Base-by-base conservation (phyloP, 2,113 vertebrate species). In the Chelonoidis abingdonii region DNA sequence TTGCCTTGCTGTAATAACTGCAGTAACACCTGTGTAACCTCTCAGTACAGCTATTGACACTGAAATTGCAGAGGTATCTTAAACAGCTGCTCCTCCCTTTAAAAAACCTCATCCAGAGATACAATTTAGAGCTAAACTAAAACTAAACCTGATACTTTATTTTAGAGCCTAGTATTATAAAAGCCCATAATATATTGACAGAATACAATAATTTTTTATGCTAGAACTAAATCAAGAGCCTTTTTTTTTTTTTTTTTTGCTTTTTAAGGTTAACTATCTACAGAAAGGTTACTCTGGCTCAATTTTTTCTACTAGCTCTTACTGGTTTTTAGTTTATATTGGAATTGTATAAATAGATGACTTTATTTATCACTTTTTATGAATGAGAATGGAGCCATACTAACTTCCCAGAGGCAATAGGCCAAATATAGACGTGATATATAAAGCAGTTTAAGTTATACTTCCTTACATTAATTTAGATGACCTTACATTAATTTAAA, bases 151-250 rank as follows among this genome's bases (percentile, higher is more conserved):
- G 92, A 35, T 3, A 54, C 16, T 91, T 87, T 85, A 41, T 57
- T 93, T 1, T 21, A 44, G 12, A 13, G 24, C 75, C 41, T 53
- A 83, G 0, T 2, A 59, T 65, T 81, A 79, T 76, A 1, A 44
- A 90, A 92, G 72, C 11, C 1, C 1, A 54, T 2, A 52, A 27
- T 56, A 47, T 25, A 54, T 87, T 53, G 2, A 41, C 1, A 27
- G 3, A 54, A 65, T 81, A 93, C 82, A 27, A 86, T 9, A 84
- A 72, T 50, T 19, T 12, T 62, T 62, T 13, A 56, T 14, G 29
- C 0, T 0, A 57, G 35, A 88, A 2, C 49, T 89, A 80, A 90
- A 76, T 1, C 47, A 53, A 91, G 5, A 10, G 3, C 3, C 47
- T 89, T 90, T 6, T 3, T 17, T 79, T 24, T 81, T 9, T 65